These are phyloP conservation scores for Recurvirostra avosetta DNA, from an alignment of 2,113 vertebrate species.

Conservation along the genomic window DNA sequence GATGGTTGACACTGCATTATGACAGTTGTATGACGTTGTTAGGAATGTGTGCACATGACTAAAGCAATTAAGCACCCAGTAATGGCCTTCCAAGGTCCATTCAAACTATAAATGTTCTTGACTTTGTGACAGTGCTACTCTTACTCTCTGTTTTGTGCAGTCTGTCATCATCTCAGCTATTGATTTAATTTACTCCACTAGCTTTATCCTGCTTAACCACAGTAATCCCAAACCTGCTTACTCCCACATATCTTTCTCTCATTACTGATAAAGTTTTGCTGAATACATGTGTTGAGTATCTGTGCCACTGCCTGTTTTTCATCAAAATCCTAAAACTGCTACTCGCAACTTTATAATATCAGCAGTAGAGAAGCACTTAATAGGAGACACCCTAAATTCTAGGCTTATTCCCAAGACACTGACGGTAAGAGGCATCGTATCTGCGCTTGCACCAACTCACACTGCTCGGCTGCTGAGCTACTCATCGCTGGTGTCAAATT, in stretches of 20 bases:
- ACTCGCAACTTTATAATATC: not conserved
- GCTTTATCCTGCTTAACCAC: conserved; percentile 33
- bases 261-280: not conserved
- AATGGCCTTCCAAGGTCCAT: not conserved
- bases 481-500: not conserved
- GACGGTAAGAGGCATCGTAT: not conserved
- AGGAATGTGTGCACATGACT: not conserved
- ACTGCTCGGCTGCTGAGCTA: not conserved
- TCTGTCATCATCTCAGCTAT: not conserved
- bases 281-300: not conserved
- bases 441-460: not conserved
- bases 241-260: not conserved
- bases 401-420: not conserved
- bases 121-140: not conserved
- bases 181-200: conserved; percentile 44
- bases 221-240: conserved; percentile 24
- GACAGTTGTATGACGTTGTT: not conserved
- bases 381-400: not conserved
- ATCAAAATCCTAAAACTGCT: not conserved
- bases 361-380: not conserved
- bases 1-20: fast-evolving
- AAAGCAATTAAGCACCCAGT: not conserved
- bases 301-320: not conserved
- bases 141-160: not conserved
- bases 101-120: not conserved